These are phyloP conservation scores for Ctenopoma multispine DNA, from an alignment of 2,797 vertebrate genomes.

Conservation along the genomic window DNA sequence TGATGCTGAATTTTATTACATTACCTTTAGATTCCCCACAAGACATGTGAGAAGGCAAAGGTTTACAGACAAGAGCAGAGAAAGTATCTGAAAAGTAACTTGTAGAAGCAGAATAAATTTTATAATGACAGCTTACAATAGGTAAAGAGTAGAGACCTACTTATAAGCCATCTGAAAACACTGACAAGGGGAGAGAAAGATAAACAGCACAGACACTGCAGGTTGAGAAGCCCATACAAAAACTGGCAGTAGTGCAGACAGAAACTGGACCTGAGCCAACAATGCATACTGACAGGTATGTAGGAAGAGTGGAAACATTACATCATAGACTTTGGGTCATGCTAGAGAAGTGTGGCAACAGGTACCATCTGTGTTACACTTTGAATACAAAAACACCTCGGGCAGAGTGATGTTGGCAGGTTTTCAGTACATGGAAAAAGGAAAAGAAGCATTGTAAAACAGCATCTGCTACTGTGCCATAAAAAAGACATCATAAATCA, in stretches of 20 bases:
- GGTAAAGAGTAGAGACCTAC: slow-evolving; percentile 23
- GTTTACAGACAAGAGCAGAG: slow-evolving; percentile 7
- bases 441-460: slow-evolving; percentile 14
- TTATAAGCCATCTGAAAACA: slow-evolving; percentile 35
- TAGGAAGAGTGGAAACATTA: slow-evolving; percentile 39
- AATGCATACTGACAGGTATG: slow-evolving; percentile 27
- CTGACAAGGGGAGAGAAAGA: slow-evolving; percentile 19
- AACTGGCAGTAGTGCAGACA: slow-evolving; percentile 11
- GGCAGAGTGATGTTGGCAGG: slow-evolving; percentile 30
- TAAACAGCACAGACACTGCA: slow-evolving; percentile 21
- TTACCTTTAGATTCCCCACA: slow-evolving; percentile 35
- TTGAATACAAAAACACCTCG: slow-evolving; percentile 23
- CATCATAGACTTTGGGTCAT: slow-evolving; percentile 24
- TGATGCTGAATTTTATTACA: slow-evolving; percentile 10
- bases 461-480: not conserved
- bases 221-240: slow-evolving; percentile 14
- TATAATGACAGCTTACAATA: slow-evolving; percentile 10
- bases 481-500: slow-evolving; percentile 24
- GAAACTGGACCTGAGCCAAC: slow-evolving; percentile 32
- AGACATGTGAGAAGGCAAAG: not conserved
- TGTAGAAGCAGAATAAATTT: slow-evolving; percentile 8
- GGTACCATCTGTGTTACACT: not conserved
- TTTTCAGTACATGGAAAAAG: not conserved
- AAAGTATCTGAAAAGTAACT: slow-evolving; percentile 11
- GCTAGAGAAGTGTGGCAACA: slow-evolving; percentile 33